Evolutionary conservation across 2,113 vertebrate species (phyloP).

Genomic region (Microcebus lehilahytsara): DNA sequence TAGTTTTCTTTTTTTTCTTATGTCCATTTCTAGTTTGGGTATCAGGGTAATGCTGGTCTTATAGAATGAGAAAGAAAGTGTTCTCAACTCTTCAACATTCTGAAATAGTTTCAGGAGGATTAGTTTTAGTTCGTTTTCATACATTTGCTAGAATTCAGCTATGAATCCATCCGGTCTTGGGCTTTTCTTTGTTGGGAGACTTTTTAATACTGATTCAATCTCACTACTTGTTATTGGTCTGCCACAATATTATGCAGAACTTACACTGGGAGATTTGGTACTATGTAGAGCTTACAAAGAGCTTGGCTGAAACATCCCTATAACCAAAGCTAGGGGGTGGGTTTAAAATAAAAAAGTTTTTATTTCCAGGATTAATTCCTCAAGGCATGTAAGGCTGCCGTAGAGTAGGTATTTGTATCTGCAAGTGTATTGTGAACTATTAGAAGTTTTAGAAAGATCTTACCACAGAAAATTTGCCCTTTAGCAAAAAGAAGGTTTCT

Average conservation of each 20-base stretch:
- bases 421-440: background rate
- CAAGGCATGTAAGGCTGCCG: background rate
- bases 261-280: background rate
- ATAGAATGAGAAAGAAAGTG: too few relatives aligned
- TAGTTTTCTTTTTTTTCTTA: too few relatives aligned
- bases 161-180: too few relatives aligned
- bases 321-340: background rate
- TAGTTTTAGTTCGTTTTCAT: too few relatives aligned
- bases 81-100: too few relatives aligned
- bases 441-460: background rate
- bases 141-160: too few relatives aligned
- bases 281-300: background rate
- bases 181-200: too few relatives aligned
- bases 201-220: too few relatives aligned
- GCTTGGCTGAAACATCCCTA: background rate
- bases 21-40: too few relatives aligned
- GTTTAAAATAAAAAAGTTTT: background rate
- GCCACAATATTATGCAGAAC: background rate
- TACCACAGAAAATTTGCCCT: background rate
- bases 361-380: background rate
- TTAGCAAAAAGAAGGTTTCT: background rate
- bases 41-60: too few relatives aligned
- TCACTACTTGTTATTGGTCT: too few relatives aligned
- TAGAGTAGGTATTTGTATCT: background rate
- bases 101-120: too few relatives aligned